Conservation (phyloP, 2,113 vertebrate species). For the Ceyx margarethae region DNA sequence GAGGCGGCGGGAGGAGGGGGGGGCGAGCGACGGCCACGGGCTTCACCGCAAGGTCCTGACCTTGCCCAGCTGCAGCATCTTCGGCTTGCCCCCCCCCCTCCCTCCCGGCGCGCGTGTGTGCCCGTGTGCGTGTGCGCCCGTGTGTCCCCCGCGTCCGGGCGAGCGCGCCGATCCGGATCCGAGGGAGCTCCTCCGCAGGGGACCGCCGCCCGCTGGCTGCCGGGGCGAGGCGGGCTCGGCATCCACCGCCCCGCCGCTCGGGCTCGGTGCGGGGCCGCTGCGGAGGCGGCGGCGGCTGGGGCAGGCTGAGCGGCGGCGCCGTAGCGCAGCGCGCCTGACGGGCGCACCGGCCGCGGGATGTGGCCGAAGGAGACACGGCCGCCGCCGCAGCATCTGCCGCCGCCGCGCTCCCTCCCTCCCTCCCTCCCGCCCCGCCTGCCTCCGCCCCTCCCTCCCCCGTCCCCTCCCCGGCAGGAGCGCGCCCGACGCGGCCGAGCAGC, state of each 20-base stretch:
- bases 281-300: not conserved
- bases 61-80: constrained; percentile 66
- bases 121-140: not conserved
- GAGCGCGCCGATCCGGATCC: not conserved
- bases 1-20: not conserved
- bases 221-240: constrained; percentile 4
- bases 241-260: not conserved
- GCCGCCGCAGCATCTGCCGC: constrained; percentile 34
- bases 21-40: constrained; percentile 52
- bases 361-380: constrained; percentile 9
- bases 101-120: not conserved
- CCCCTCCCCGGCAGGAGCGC: constrained; percentile 56
- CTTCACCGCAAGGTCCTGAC: constrained; percentile 76
- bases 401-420: not conserved
- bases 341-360: constrained; percentile 42
- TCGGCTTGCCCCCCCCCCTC: not conserved
- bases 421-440: not conserved
- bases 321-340: constrained; percentile 1
- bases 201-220: constrained; percentile 7
- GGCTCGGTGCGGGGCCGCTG: not conserved
- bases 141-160: not conserved
- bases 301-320: not conserved
- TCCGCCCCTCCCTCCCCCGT: constrained; percentile 1
- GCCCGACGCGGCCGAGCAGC: constrained; percentile 30
- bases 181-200: not conserved